These are phyloP conservation scores for Heptranchias perlo DNA, from an alignment of 2,113 vertebrate species.

Conservation along the genomic window DNA sequence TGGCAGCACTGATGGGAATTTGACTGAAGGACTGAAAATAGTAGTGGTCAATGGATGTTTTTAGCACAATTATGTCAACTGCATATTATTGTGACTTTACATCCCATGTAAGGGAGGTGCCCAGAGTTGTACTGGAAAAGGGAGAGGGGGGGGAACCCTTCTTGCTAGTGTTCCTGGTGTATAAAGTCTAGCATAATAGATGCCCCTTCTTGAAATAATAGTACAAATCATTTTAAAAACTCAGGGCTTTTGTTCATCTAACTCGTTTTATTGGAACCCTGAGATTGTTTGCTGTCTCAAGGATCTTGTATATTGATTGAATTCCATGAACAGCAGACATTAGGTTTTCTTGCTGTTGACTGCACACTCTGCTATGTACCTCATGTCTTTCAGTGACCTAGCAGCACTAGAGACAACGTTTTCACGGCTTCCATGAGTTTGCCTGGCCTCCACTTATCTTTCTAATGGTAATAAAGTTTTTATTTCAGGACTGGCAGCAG, in stretches of 20 bases:
- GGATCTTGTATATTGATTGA: conserved; percentile 1
- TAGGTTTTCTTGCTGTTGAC: neutral
- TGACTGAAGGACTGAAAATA: neutral
- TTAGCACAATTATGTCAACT: neutral
- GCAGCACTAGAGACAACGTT: neutral
- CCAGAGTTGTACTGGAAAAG: neutral
- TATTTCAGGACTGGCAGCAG: neutral
- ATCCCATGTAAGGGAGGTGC: neutral
- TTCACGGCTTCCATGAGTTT: neutral
- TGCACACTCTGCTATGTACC: neutral
- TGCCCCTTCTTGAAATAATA: neutral
- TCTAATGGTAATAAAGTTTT: neutral
- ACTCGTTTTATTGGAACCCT: neutral
- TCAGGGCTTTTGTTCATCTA: neutral
- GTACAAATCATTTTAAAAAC: neutral
- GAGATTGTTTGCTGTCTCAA: neutral
- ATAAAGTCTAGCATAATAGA: neutral
- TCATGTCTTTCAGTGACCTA: neutral
- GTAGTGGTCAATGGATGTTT: neutral
- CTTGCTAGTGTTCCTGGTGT: neutral
- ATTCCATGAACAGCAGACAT: neutral
- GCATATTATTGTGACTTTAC: neutral
- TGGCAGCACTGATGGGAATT: neutral
- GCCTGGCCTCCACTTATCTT: neutral
- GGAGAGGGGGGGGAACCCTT: neutral